Evolutionary conservation across 2,888 invertebrate species (phyloP), one percentile per base, ranked within the genome.

Genomic region (Temnothorax ravouxi): DNA sequence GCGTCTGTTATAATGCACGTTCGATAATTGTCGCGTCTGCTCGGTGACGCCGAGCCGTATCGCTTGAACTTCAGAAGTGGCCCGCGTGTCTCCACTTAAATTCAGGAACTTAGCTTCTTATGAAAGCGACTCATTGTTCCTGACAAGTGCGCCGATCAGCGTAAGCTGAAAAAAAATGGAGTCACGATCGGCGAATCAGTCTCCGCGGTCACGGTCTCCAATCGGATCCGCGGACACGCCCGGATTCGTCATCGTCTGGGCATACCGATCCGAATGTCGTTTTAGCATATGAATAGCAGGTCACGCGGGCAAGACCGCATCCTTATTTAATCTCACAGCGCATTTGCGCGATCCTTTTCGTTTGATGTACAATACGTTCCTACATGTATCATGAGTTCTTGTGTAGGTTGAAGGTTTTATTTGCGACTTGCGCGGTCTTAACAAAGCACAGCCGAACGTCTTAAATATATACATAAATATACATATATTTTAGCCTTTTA

Each of bases 161-260:
- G 85, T 82, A 85, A 85, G 71, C 82, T 87, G 77, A 86, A 86
- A 84, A 87, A 87, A 85, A 88, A 86, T 80, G 72, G 71, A 87
- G 72, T 21, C 71, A 71, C 47, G 79, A 80, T 80, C 59, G 86
- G 77, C 71, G 75, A n/a, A 76, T 86, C 86, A 84, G 87, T 88
- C 29, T 29, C 3, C 88, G 87, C 88, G 84, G 67, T 77, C 54
- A 75, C 80, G 85, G 56, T 69, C 81, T 84, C 69, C 88, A 86
- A 92, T 92, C 90, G 84, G 88, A 88, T 86, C 84, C 88, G 86
- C 86, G 85, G 90, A 88, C 92, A 91, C 91, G 88, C 92, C 91
- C 88, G 91, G 89, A 91, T 92, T 92, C 91, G 90, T 92, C 92
- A 91, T 92, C 91, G 85, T 88, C 82, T 88, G 89, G 50, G 83